phyloP scores from a whole-genome alignment of 1,140 invertebrate genomes.

The Alviniconcha marisindica region DNA sequence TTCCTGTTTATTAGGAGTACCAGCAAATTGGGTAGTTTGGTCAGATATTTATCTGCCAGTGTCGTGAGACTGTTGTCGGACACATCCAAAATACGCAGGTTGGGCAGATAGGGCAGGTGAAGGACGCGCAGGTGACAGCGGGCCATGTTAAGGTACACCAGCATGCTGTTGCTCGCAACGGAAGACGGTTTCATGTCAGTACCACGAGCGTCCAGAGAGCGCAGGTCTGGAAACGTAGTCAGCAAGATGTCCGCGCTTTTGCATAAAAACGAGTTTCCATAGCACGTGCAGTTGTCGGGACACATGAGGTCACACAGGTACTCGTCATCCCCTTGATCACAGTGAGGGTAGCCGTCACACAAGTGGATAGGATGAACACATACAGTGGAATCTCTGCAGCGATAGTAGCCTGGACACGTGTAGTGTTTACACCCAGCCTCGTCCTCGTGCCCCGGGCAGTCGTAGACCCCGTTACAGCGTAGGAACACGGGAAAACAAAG shows the following conservation, averaged over 20 bases:
- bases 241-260: not conserved
- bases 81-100: not conserved
- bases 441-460: conserved; percentile 17
- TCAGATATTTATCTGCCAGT: not conserved
- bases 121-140: not conserved
- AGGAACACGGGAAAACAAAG: conserved; percentile 2
- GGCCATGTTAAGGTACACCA: not conserved
- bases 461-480: conserved; percentile 28
- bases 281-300: conserved; percentile 50
- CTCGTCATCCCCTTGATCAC: conserved; percentile 40
- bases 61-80: not conserved
- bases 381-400: conserved; percentile 12
- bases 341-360: conserved; percentile 26
- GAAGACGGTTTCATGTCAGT: not conserved
- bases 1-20: conserved; percentile 39
- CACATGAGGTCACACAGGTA: conserved; percentile 30
- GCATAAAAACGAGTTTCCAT: conserved; percentile 18
- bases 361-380: conserved; percentile 31
- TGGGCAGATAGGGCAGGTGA: not conserved
- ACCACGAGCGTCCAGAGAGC: not conserved
- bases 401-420: conserved; percentile 41
- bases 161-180: not conserved
- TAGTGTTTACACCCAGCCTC: conserved; percentile 12
- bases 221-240: not conserved
- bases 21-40: not conserved